These are phyloP conservation scores for Stichodactyla helianthus DNA, from an alignment of 64 coral and sea anemone genomes.

Conservation along the genomic window DNA sequence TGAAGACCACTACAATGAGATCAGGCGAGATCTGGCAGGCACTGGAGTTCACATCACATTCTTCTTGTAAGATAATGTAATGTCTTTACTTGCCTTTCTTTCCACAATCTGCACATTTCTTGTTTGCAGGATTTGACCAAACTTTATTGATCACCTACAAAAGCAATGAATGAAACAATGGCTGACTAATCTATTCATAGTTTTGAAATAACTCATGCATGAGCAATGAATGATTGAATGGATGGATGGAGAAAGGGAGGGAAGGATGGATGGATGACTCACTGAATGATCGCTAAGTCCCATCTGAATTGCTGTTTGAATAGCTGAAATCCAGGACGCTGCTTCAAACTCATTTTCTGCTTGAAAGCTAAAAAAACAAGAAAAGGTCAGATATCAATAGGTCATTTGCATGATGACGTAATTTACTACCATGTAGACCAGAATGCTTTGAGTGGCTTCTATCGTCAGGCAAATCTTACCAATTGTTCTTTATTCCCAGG, in stretches of 20 bases:
- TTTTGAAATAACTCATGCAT: neutral
- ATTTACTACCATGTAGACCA: too few species aligned
- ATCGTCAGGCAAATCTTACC: too few species aligned
- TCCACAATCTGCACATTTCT: constrained; percentile 69
- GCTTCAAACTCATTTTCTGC: constrained; percentile 60
- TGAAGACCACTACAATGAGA: too few species aligned
- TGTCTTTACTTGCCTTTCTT: constrained; percentile 35
- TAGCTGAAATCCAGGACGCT: constrained; percentile 57
- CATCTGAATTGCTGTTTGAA: constrained; percentile 70
- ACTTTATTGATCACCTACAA: constrained; percentile 52
- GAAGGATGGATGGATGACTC: neutral
- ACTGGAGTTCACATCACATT: too few species aligned
- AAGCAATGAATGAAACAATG: neutral
- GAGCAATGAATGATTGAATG: neutral
- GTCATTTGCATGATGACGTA: too few species aligned
- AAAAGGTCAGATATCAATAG: neutral
- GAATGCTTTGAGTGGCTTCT: too few species aligned
- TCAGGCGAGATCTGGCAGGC: too few species aligned
- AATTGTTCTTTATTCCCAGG: too few species aligned
- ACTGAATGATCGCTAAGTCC: constrained; percentile 61
- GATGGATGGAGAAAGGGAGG: neutral
- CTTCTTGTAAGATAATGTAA: neutral
- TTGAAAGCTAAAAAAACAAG: constrained; percentile 48
- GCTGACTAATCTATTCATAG: too few species aligned
- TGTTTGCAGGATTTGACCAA: constrained; percentile 60